phyloP scores from a whole-genome alignment of 2,113 vertebrate genomes.

The Tylochromis polylepis region DNA sequence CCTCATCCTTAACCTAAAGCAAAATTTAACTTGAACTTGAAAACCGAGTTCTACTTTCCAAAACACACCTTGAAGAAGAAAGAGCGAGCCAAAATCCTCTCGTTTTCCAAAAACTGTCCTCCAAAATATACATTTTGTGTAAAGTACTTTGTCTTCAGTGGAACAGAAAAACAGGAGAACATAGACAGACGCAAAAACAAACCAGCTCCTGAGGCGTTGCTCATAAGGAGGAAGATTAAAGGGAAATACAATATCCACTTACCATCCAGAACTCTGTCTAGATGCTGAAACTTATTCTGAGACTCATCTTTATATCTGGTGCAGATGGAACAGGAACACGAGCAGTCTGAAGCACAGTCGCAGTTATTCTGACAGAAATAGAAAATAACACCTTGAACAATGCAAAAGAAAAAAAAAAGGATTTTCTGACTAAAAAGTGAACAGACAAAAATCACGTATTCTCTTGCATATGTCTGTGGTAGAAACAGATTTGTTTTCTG shows the following conservation, averaged over 20 bases:
- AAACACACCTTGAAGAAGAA: background rate
- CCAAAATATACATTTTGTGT: background rate
- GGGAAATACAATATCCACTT: conserved; percentile 19
- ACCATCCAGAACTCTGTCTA: conserved; percentile 85
- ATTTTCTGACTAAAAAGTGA: background rate
- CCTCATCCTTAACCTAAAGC: background rate
- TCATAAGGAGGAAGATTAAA: background rate
- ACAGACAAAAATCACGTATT: background rate
- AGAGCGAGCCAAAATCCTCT: background rate
- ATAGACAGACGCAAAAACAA: background rate
- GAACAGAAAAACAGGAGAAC: background rate
- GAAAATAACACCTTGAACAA: background rate
- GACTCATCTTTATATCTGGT: conserved; percentile 66
- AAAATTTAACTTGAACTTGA: background rate
- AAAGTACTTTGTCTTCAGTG: background rate
- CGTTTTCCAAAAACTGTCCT: background rate
- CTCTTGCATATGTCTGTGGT: background rate
- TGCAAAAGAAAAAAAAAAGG: background rate
- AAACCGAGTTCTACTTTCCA: background rate
- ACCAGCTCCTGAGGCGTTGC: background rate
- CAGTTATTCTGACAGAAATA: conserved; percentile 72
- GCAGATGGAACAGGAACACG: conserved; percentile 83
- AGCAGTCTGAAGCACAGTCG: conserved; percentile 81
- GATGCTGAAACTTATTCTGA: conserved; percentile 46
- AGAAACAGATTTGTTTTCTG: background rate